Base-by-base conservation (phyloP, 1,140 invertebrate species). In the Anoplophora glabripennis region DNA sequence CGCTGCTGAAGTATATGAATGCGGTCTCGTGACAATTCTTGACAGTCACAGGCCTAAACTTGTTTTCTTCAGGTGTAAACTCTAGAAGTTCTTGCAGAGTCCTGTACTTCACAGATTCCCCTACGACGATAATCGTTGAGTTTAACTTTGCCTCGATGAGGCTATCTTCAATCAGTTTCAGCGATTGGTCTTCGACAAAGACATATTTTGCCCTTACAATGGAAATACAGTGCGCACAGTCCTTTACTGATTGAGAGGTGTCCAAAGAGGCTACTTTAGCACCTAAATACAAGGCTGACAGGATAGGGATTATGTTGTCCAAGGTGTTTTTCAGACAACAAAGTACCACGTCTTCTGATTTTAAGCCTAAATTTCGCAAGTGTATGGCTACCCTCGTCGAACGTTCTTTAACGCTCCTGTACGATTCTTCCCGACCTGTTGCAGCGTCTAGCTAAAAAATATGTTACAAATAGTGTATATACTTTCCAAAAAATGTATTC, bases 1-100 rank as follows among this genome's bases (percentile, higher is more conserved):
- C 89, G 63, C 87, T 90, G 1, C 88, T 83, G 57, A 75, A 81
- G 0, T 80, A 68, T 64, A 83, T 76, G 17, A 78, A 53, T 12
- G 72, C 71, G 1, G 73, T 75, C 37, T 70, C 67, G 14, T 61
- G 7, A 3, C 54, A 28, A 28, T 63, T 38, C 9, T 53, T 44
- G 4, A 49, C 15, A 49, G 40, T 44, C 7, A 55, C 10, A 0
- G 64, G 64, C 15, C 46, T 57, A 55, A 64, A 66, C 0, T 3
- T 7, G 11, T 55, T 34, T 52, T 66, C 61, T 38, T 63, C 45
- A 14, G 12, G 4, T 7, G 12, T 12, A 7, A 41, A 38, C 21
- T 57, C 42, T 12, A 51, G 34, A 28, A 66, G 57, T 9, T 61
- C 54, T 4, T 12, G 11, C 40, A 66, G 53, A 10, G 36, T 57